Base-by-base conservation (phyloP, 2,113 vertebrate species). In the Harpagus bidentatus region DNA sequence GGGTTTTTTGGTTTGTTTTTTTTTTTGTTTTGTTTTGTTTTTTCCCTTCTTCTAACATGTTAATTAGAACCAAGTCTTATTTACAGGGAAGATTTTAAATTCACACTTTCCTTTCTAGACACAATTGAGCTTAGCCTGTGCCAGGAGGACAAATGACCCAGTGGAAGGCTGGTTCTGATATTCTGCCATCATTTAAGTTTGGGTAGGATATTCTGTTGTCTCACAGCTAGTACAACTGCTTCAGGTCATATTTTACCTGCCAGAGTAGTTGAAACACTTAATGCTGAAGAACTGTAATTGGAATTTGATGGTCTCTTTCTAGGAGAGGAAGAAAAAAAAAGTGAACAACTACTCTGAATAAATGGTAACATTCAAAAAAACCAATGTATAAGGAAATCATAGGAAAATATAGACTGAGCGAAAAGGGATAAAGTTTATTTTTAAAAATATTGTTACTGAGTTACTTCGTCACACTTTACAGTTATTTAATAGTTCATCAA, bases 201-300 rank as follows among this genome's bases (percentile, higher is more conserved):
- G 19, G 38, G 18, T 45, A 70, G 34, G 76, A 38, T 52, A 76
- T 56, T 29, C 76, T 86, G 4, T 85, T 74, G 55, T 82, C 78
- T 92, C 74, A 76, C 61, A 91, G 29, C 32, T 48, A 77, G 10
- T 25, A 70, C 17, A 83, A 71, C 5, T 76, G 38, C 88, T 95
- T 89, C 73, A 78, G 40, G 55, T 53, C 21, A 40, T 63, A 32
- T 84, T 95, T 98, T 98, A 98, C 98, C 98, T 98, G 98, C 79
- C 83, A 95, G 20, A 34, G 88, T 70, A 91, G 95, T 22, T 91
- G 97, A 97, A 96, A 90, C 48, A 80, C 4, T 92, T 90, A 78
- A 66, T 95, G 80, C 52, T 92, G 97, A 89, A 97, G 81, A 92
- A 74, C 73, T 88, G 76, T 48, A 59, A 91, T 7, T 61, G 32